A percentile compares a stretch with the other conserved stretches of the same genome.
Conservation (phyloP, 2,113 vertebrate genomes). For the Chinchilla lanigera region DNA sequence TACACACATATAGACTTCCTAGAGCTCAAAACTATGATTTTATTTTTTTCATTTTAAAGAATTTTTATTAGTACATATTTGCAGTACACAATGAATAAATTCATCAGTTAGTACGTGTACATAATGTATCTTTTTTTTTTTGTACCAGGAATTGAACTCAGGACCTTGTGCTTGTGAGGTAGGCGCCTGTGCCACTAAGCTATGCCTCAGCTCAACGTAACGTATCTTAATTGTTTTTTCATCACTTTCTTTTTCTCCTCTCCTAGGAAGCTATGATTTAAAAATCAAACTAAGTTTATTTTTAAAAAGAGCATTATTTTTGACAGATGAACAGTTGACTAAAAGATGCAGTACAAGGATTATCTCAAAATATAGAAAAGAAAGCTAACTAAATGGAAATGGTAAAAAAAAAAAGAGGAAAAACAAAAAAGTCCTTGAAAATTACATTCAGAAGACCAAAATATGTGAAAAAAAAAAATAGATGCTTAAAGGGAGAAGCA, state of each 20-base stretch:
- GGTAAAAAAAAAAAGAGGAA: neutral
- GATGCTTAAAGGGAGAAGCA: neutral
- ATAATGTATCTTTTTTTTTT: too few relatives aligned
- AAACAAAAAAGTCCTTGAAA: neutral
- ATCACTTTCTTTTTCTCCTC: neutral
- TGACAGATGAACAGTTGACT: neutral
- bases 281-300: too few relatives aligned
- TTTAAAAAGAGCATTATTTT: neutral
- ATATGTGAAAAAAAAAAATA: neutral
- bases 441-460: neutral
- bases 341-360: neutral
- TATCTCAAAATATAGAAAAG: neutral
- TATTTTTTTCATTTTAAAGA: neutral
- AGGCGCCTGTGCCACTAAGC: too few relatives aligned
- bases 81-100: neutral
- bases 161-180: too few relatives aligned
- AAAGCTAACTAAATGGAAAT: neutral
- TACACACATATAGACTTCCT: neutral
- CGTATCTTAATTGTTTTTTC: too few relatives aligned
- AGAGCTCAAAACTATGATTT: neutral
- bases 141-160: too few relatives aligned
- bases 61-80: neutral
- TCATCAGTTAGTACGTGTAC: neutral
- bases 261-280: neutral
- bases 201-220: too few relatives aligned